Conservation (phyloP, 2,888 invertebrate genomes). For the Lissocephala sabroskyi region DNA sequence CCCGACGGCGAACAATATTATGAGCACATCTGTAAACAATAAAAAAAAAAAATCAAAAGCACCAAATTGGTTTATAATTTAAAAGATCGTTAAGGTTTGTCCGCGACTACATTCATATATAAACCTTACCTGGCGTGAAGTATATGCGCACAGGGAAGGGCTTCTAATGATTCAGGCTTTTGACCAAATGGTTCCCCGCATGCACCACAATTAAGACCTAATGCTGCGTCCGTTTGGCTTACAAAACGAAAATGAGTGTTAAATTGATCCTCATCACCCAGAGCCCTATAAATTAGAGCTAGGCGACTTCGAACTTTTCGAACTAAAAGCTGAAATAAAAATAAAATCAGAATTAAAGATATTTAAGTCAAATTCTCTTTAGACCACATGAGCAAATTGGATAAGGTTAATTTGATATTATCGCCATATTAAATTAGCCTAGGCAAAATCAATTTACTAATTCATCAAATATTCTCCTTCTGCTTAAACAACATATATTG, state of each 20-base stretch:
- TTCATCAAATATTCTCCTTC: too few relatives aligned
- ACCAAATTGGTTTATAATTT: too few relatives aligned
- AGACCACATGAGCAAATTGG: too few relatives aligned
- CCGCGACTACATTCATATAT: too few relatives aligned
- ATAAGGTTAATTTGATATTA: too few relatives aligned
- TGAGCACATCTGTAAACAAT: constrained; percentile 76
- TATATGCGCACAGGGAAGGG: constrained; percentile 89
- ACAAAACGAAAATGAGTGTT: constrained; percentile 79
- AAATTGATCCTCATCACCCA: constrained; percentile 87
- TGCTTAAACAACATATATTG: too few relatives aligned
- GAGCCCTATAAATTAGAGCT: constrained; percentile 84
- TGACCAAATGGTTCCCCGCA: constrained; percentile 84
- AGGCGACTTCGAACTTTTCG: constrained; percentile 85
- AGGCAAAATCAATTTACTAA: too few relatives aligned
- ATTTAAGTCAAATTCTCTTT: too few relatives aligned
- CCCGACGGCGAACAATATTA: constrained; percentile 76
- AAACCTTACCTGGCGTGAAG: constrained; percentile 84
- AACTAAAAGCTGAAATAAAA: constrained; percentile 78
- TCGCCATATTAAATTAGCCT: too few relatives aligned
- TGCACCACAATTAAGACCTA: constrained; percentile 86
- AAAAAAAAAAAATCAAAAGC: too few relatives aligned
- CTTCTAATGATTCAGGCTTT: constrained; percentile 82
- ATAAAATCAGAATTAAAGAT: neutral
- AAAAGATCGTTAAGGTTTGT: too few relatives aligned
- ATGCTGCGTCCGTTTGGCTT: constrained; percentile 79